phyloP scores from a whole-genome alignment of 2,797 vertebrate species.

The Cossypha polioptera region DNA sequence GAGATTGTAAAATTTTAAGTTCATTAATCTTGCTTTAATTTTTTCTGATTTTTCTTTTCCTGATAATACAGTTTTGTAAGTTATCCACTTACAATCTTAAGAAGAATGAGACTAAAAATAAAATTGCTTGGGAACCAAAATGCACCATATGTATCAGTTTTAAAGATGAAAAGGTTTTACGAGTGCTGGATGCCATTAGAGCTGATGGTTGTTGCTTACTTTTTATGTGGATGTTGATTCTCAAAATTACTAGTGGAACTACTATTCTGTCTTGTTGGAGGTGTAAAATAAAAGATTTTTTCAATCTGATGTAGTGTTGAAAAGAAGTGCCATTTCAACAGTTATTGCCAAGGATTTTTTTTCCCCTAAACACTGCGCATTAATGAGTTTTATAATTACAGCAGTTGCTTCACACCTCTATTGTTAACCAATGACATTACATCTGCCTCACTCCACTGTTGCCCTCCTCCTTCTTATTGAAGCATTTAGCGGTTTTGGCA shows the following conservation, averaged over 20 bases:
- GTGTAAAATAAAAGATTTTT: constrained; percentile 67
- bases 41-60: neutral
- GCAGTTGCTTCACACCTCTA: constrained; percentile 84
- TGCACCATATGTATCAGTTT: neutral
- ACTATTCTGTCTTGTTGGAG: constrained; percentile 47
- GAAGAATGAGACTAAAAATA: neutral
- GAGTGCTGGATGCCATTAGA: neutral
- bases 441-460: constrained; percentile 82
- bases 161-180: neutral
- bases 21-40: neutral
- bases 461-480: constrained; percentile 76
- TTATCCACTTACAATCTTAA: neutral
- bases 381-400: constrained; percentile 84
- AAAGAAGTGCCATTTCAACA: constrained; percentile 65
- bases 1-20: neutral
- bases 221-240: constrained; percentile 40
- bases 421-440: constrained; percentile 81
- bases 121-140: neutral
- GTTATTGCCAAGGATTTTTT: constrained; percentile 58
- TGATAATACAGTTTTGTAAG: neutral
- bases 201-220: neutral
- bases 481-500: constrained; percentile 84
- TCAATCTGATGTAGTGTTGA: constrained; percentile 43
- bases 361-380: constrained; percentile 59
- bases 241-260: constrained; percentile 58